These are phyloP conservation scores for Coracopsis vasa DNA, from an alignment of 2,113 vertebrate genomes.

Conservation along the genomic window DNA sequence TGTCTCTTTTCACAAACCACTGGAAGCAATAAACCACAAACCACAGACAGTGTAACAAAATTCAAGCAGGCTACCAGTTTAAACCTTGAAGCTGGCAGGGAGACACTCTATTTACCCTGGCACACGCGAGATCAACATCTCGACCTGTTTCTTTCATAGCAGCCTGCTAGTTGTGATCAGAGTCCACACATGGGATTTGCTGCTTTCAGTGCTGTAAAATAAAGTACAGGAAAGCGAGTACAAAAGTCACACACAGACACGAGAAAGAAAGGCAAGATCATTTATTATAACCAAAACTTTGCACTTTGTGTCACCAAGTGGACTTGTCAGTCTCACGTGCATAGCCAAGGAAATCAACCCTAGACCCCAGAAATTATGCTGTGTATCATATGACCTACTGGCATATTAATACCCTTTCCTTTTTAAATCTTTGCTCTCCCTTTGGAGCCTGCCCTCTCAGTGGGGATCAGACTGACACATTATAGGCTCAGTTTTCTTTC, in stretches of 20 bases:
- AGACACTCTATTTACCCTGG: background rate
- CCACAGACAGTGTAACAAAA: background rate
- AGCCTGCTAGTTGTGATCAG: background rate
- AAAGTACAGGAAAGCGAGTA: background rate
- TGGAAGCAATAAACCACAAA: background rate
- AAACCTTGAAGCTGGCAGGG: background rate
- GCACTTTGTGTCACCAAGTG: constrained; percentile 23
- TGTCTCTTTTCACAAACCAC: background rate
- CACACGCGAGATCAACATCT: background rate
- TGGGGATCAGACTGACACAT: constrained; percentile 59
- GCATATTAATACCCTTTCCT: constrained; percentile 64
- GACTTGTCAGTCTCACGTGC: constrained; percentile 29
- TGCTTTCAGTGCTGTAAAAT: constrained; percentile 14
- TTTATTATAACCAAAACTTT: constrained; percentile 24
- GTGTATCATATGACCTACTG: constrained; percentile 45
- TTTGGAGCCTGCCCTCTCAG: constrained; percentile 43
- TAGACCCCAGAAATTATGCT: constrained; percentile 39
- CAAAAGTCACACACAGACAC: background rate
- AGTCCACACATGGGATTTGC: constrained; percentile 14
- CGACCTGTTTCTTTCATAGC: background rate
- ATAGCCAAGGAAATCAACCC: constrained; percentile 50
- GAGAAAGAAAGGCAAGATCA: background rate
- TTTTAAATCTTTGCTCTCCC: constrained; percentile 59
- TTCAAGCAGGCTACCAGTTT: background rate
- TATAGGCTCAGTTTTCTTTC: constrained; percentile 58